These are phyloP conservation scores for Tinea trinotella DNA, from an alignment of 2,888 invertebrate genomes.

Conservation along the genomic window DNA sequence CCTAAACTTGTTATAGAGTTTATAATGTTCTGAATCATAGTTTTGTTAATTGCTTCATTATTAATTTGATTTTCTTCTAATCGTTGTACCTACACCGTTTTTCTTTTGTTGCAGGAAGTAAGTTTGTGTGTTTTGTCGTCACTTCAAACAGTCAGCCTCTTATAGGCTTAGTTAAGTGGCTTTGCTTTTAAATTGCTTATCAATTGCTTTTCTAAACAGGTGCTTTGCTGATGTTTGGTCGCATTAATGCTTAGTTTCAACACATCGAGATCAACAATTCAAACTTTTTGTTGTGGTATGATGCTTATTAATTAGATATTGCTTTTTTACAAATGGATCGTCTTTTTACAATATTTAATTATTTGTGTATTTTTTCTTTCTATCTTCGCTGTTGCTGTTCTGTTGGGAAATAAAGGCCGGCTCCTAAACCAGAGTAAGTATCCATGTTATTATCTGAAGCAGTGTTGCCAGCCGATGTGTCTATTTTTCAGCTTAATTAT, in stretches of 20 bases:
- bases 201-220: slow-evolving; percentile 7
- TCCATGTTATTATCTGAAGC: background rate
- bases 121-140: slow-evolving; percentile 68
- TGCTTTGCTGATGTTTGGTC: background rate
- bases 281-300: background rate
- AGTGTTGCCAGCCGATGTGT: background rate
- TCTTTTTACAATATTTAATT: background rate
- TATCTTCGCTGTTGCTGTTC: slow-evolving; percentile 49
- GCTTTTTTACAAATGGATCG: background rate
- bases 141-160: slow-evolving; percentile 53
- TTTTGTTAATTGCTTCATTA: too few species aligned
- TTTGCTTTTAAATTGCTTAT: slow-evolving; percentile 34
- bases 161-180: slow-evolving; percentile 56
- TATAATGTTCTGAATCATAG: too few species aligned
- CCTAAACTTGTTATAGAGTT: too few species aligned
- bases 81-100: too few species aligned
- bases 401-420: slow-evolving; percentile 70
- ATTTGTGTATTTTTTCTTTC: slow-evolving; percentile 42
- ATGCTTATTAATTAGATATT: background rate
- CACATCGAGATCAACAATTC: background rate
- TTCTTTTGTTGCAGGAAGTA: slow-evolving; percentile 74
- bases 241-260: background rate
- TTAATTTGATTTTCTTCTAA: too few species aligned
- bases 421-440: slow-evolving; percentile 79
- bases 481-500: background rate